A percentile compares a stretch with the other conserved stretches of the same genome.
phyloP scores from a whole-genome alignment of 2,888 invertebrate genomes.

The Colletes collaris region DNA sequence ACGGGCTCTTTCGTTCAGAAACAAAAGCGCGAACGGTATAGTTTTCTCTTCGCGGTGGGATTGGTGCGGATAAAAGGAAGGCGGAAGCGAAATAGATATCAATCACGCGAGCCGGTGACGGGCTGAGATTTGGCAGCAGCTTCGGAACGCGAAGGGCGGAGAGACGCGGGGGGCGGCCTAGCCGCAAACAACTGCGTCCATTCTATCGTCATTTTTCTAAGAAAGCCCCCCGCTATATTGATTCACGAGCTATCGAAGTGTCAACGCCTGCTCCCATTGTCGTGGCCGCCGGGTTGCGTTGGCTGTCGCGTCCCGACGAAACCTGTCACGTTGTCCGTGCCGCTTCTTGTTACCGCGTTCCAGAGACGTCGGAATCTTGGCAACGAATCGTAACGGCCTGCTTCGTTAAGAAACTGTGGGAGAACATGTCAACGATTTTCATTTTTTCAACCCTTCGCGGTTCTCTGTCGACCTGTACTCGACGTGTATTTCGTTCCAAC shows the following conservation, averaged over 20 bases:
- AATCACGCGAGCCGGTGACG: conserved; percentile 77
- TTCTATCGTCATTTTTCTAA: conserved; percentile 78
- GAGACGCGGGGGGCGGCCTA: conserved; percentile 45
- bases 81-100: conserved; percentile 72
- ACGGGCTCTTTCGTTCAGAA: conserved; percentile 30
- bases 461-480: too few relatives aligned
- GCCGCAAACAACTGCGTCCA: conserved; percentile 72
- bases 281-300: conserved; percentile 10
- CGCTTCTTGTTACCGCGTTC: conserved; percentile 39
- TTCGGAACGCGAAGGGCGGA: conserved; percentile 67
- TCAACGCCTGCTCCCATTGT: conserved; percentile 58
- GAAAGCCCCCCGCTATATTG: conserved; percentile 63
- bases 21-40: conserved; percentile 65
- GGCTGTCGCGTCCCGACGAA: conserved; percentile 35
- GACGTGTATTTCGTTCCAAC: too few relatives aligned
- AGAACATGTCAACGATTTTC: conserved; percentile 29
- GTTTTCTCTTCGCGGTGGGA: conserved; percentile 64
- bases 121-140: conserved; percentile 78
- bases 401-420: conserved; percentile 34
- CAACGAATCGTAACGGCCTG: conserved; percentile 12
- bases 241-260: conserved; percentile 72
- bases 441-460: conserved; percentile 13
- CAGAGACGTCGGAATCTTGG: conserved; percentile 35
- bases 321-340: conserved; percentile 32
- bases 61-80: conserved; percentile 70